Conservation (phyloP, 1,140 invertebrate species). For the Heliconius eleuchia region DNA sequence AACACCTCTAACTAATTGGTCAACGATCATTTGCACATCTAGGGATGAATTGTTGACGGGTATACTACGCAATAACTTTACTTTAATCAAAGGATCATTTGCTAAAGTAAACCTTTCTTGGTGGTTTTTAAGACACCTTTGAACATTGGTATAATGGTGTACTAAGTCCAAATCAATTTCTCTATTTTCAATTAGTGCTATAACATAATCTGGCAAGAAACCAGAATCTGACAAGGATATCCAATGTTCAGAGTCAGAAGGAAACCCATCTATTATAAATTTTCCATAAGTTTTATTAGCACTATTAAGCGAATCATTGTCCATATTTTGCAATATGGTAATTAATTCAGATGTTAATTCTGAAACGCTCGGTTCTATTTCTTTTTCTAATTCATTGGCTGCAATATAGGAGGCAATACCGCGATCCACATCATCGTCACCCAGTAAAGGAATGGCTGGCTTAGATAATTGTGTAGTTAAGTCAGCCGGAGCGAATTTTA, state of each 20-base stretch:
- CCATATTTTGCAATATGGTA: constrained; percentile 61
- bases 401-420: constrained; percentile 63
- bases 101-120: constrained; percentile 53
- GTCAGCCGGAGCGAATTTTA: constrained; percentile 55
- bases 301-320: constrained; percentile 39
- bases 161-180: constrained; percentile 68
- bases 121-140: constrained; percentile 58
- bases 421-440: constrained; percentile 65
- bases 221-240: constrained; percentile 64
- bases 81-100: constrained; percentile 62
- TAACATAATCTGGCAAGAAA: constrained; percentile 79
- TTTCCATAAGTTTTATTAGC: constrained; percentile 65
- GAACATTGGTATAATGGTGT: constrained; percentile 54
- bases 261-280: constrained; percentile 83
- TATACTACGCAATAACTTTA: constrained; percentile 46
- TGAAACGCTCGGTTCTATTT: constrained; percentile 57
- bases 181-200: constrained; percentile 79
- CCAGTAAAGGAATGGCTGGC: constrained; percentile 57
- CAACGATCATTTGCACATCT: constrained; percentile 49
- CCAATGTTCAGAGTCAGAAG: constrained; percentile 75
- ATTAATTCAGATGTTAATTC: constrained; percentile 71
- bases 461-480: constrained; percentile 50
- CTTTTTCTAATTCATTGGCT: constrained; percentile 66
- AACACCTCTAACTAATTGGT: constrained; percentile 44
- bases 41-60: constrained; percentile 29